Evolutionary conservation across 2,113 vertebrate genomes (phyloP).

Genomic region (Leuciscus idus): DNA sequence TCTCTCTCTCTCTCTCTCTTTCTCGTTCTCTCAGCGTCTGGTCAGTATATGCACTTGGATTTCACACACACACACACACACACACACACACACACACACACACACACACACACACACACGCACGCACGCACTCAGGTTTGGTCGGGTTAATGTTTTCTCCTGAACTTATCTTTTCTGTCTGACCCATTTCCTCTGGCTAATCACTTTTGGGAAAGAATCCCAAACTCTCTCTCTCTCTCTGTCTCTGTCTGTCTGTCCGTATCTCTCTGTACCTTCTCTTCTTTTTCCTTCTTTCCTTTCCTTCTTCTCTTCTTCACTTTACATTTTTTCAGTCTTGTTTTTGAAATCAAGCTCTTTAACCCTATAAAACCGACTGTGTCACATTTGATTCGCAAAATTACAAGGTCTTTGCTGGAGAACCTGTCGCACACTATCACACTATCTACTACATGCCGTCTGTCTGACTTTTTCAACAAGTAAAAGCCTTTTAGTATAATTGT

Average conservation of each 20-base stretch:
- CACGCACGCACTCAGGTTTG: neutral
- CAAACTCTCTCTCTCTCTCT: constrained; percentile 6
- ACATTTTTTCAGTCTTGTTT: neutral
- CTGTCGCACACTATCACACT: neutral
- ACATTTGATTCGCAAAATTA: neutral
- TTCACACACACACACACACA: no score
- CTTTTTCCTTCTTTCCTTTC: no score
- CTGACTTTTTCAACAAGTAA: no score
- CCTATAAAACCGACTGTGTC: neutral
- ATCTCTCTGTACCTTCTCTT: neutral
- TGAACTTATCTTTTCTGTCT: constrained; percentile 39
- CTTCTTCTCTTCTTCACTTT: neutral
- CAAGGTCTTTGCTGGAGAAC: neutral
- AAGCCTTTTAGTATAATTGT: no score
- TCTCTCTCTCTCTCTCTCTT: no score
- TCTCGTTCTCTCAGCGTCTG: neutral
- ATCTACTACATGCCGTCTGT: no score
- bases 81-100: no score
- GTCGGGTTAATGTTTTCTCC: constrained; percentile 33
- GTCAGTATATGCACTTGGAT: neutral
- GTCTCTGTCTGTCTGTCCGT: neutral
- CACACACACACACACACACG: no score
- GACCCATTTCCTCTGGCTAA: constrained; percentile 39
- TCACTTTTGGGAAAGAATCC: constrained; percentile 42
- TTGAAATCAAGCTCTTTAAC: neutral